Percentiles rank a stretch among this genome's conserved stretches.
Conservation (phyloP, 2,113 vertebrate genomes). For the Odontophorus gujanensis region DNA sequence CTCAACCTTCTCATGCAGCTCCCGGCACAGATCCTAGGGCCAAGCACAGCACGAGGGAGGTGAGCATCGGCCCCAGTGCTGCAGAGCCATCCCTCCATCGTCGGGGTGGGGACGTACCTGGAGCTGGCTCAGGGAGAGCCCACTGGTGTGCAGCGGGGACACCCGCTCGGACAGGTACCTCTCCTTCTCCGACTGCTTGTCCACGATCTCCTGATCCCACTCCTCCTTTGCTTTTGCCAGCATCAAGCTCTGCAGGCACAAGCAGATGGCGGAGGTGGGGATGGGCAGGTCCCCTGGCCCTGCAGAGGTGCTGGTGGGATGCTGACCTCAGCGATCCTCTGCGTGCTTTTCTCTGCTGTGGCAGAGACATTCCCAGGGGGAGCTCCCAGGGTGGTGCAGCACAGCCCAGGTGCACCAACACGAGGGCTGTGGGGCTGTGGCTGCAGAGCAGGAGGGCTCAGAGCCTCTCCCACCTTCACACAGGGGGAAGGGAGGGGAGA, state of each 20-base stretch:
- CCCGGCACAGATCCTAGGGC: conserved; percentile 88
- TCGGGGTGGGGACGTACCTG: conserved; percentile 76
- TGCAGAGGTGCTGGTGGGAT: not conserved
- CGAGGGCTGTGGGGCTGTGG: not conserved
- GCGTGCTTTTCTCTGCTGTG: not conserved
- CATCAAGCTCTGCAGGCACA: conserved; percentile 86
- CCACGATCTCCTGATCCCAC: conserved; percentile 88
- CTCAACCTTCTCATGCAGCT: conserved; percentile 88
- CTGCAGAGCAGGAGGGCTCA: not conserved
- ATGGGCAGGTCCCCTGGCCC: not conserved
- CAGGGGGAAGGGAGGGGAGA: not conserved
- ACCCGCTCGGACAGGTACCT: conserved; percentile 87
- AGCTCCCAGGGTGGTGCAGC: not conserved
- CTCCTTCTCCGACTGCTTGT: conserved; percentile 88
- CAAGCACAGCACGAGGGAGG: rapidly evolving
- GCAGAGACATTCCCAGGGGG: not conserved
- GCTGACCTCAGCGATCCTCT: not conserved
- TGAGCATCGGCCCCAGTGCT: rapidly evolving
- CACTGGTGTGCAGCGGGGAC: conserved; percentile 75
- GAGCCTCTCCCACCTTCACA: not conserved
- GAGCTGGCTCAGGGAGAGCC: conserved; percentile 85
- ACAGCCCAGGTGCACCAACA: not conserved
- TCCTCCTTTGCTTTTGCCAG: conserved; percentile 93
- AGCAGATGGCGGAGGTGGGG: not conserved
- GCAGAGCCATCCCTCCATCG: not conserved